These are phyloP conservation scores for Agrotis segetum DNA, from an alignment of 2,888 invertebrate species.

Conservation along the genomic window DNA sequence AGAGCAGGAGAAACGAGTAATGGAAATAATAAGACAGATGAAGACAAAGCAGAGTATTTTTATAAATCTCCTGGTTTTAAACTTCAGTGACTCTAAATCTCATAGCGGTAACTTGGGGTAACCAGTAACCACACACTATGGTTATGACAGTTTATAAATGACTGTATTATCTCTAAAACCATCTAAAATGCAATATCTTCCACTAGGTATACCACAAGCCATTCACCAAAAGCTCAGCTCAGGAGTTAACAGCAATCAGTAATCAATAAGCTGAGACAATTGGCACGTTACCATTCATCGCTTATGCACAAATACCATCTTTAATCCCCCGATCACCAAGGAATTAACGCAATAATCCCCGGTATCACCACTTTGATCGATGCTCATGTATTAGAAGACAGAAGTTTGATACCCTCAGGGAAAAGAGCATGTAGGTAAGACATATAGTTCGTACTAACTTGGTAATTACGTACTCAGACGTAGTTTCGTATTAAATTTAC, in stretches of 20 bases:
- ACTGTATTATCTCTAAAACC: too few relatives aligned
- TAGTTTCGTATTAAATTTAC: conserved; percentile 61
- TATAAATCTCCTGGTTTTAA: too few relatives aligned
- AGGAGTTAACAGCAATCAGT: conserved; percentile 33
- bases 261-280: conserved; percentile 42
- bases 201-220: not conserved
- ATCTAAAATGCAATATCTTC: not conserved
- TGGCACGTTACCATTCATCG: conserved; percentile 40
- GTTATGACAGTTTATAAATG: too few relatives aligned
- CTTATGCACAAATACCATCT: conserved; percentile 45
- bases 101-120: too few relatives aligned
- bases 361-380: conserved; percentile 47
- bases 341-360: conserved; percentile 47
- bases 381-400: conserved; percentile 39
- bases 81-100: too few relatives aligned
- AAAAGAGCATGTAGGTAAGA: conserved; percentile 40
- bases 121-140: too few relatives aligned
- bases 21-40: not conserved
- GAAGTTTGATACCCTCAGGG: conserved; percentile 44
- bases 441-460: conserved; percentile 40
- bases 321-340: conserved; percentile 42
- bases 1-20: not conserved
- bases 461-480: conserved; percentile 37
- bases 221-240: conserved; percentile 9
- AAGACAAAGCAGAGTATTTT: too few relatives aligned